These are phyloP conservation scores for Leptinotarsa undecemlineata DNA, from an alignment of 1,140 invertebrate genomes.

Conservation along the genomic window DNA sequence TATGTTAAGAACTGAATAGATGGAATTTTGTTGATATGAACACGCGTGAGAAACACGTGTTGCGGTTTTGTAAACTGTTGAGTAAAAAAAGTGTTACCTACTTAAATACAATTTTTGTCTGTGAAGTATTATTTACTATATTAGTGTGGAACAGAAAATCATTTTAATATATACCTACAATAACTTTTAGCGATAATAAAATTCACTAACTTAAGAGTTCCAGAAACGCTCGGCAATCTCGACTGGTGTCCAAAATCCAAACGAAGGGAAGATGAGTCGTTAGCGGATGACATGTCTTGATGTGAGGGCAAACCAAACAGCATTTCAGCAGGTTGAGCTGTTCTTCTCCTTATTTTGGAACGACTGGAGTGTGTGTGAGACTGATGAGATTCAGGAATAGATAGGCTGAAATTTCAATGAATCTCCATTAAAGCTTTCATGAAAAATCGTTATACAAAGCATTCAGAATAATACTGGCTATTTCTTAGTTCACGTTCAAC, in stretches of 20 bases:
- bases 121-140: no score
- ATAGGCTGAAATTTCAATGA: conserved; percentile 25
- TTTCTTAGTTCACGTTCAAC: not conserved
- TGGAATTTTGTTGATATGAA: no score
- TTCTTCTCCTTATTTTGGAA: conserved; percentile 67
- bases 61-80: no score
- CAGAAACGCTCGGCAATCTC: conserved; percentile 71
- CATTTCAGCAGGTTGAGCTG: conserved; percentile 69
- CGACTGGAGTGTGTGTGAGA: conserved; percentile 39
- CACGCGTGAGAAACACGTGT: no score
- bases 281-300: conserved; percentile 42
- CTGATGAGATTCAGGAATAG: conserved; percentile 42
- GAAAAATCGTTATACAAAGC: no score
- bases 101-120: no score
- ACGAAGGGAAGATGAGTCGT: conserved; percentile 36
- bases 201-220: conserved; percentile 62
- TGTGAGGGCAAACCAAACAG: conserved; percentile 61
- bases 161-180: not conserved
- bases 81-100: no score
- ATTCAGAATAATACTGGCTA: no score
- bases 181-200: conserved; percentile 10
- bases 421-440: not conserved
- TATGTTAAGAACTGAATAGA: no score
- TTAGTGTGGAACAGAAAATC: no score
- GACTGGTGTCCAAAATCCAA: conserved; percentile 58